Percentiles rank a stretch among this genome's conserved stretches.
These are phyloP conservation scores for Pholis gunnellus DNA, from an alignment of 2,113 vertebrate species.

Conservation along the genomic window DNA sequence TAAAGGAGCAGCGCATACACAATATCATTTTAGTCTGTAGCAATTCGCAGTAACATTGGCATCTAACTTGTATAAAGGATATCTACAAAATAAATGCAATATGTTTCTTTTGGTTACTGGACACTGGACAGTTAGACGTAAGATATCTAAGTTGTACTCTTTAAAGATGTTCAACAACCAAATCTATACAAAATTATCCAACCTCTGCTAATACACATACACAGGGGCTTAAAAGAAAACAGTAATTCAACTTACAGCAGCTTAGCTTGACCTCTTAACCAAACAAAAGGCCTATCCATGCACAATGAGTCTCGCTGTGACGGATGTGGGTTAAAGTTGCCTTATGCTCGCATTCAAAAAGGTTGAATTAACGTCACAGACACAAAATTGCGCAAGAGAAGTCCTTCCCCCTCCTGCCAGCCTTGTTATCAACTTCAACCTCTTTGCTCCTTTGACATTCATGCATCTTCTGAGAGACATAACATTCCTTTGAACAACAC, in stretches of 20 bases:
- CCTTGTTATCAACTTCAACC: background rate
- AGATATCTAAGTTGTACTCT: background rate
- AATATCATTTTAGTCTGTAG: background rate
- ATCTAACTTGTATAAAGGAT: background rate
- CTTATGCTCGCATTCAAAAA: constrained; percentile 59
- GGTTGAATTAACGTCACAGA: constrained; percentile 20
- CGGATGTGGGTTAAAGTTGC: constrained; percentile 72
- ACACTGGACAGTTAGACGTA: background rate
- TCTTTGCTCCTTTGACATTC: constrained; percentile 21
- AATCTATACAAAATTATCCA: background rate
- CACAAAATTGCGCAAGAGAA: constrained; percentile 20
- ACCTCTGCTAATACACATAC: constrained; percentile 36
- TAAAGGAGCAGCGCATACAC: background rate
- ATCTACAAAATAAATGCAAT: background rate
- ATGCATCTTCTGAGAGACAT: background rate
- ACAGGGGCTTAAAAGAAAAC: constrained; percentile 64
- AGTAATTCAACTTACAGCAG: constrained; percentile 74
- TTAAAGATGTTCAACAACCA: background rate
- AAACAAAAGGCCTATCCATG: constrained; percentile 75
- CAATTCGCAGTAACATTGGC: background rate
- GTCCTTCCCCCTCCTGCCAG: constrained; percentile 1
- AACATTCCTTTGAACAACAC: constrained; percentile 30
- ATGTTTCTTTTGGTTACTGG: background rate
- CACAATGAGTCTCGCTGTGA: constrained; percentile 70
- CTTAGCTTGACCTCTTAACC: constrained; percentile 72